Evolutionary conservation across 2,113 vertebrate species (phyloP).

Genomic region (Sigmodon hispidus): DNA sequence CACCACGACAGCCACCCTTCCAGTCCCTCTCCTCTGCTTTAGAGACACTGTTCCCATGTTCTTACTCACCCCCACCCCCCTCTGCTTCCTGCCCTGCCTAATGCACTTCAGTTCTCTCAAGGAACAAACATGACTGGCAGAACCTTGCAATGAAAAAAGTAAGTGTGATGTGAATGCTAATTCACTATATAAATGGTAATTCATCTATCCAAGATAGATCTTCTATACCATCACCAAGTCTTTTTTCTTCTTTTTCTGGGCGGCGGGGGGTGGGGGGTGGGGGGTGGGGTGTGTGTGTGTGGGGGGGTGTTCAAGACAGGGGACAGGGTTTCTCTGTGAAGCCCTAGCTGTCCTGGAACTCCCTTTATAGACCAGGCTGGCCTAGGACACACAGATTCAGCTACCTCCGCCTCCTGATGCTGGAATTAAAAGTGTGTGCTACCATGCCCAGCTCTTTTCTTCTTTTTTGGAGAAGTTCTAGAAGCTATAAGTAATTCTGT

Average conservation of each 20-base stretch:
- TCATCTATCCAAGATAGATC: conserved; percentile 3
- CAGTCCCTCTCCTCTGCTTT: not conserved
- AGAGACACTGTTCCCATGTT: conserved; percentile 19
- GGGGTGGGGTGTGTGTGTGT: too few species aligned
- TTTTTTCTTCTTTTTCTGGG: not conserved
- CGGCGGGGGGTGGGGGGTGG: too few species aligned
- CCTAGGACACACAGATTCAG: too few species aligned
- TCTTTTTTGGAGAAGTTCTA: conserved; percentile 39
- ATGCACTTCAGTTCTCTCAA: not conserved
- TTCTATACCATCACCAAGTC: not conserved
- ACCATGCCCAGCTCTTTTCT: not conserved
- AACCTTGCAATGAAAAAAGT: conserved; percentile 11
- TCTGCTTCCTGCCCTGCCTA: conserved; percentile 6
- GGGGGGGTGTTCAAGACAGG: too few species aligned
- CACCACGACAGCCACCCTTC: not conserved
- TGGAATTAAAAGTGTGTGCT: too few species aligned
- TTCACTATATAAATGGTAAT: conserved; percentile 17
- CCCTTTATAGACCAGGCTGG: too few species aligned
- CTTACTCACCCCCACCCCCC: too few species aligned
- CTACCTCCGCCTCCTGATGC: too few species aligned
- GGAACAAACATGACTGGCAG: not conserved
- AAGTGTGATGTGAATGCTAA: not conserved
- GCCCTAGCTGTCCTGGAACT: too few species aligned
- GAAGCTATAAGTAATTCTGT: not conserved
- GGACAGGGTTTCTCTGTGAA: too few species aligned